Conservation (phyloP, 2,888 invertebrate species). For the Xestia ashworthii region DNA sequence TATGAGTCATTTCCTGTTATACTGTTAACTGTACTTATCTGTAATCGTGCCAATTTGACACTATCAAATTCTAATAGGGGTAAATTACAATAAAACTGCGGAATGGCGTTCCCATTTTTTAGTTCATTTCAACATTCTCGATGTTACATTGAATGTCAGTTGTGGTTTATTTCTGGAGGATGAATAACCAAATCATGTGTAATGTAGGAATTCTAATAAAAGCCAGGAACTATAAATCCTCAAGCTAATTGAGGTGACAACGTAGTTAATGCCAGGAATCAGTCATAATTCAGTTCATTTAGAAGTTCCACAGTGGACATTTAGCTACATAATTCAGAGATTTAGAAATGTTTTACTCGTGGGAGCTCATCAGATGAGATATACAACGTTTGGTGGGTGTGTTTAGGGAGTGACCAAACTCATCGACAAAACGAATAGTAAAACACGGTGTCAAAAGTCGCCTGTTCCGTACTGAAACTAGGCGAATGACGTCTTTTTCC, state of each 20-base stretch:
- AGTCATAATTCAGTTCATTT: constrained; percentile 12
- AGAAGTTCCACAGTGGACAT: constrained; percentile 8
- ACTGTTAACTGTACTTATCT: background rate
- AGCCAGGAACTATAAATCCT: constrained; percentile 25
- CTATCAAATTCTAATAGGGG: background rate
- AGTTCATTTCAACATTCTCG: background rate
- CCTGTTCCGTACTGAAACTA: background rate
- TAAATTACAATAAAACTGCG: background rate
- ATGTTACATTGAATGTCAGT: background rate
- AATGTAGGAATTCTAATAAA: background rate
- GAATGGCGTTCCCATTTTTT: background rate
- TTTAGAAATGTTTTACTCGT: background rate
- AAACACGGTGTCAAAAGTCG: background rate
- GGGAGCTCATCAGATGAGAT: background rate
- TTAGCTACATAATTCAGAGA: constrained; percentile 36
- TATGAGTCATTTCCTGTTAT: constrained; percentile 34
- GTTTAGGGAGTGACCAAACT: background rate
- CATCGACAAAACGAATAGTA: background rate
- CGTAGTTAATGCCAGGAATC: constrained; percentile 7
- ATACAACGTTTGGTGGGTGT: background rate
- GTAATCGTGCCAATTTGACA: background rate
- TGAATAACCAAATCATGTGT: constrained; percentile 11
- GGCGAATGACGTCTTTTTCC: background rate
- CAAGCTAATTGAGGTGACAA: constrained; percentile 16
- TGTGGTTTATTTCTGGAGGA: background rate